phyloP scores from a whole-genome alignment of 2,888 invertebrate species.

The Xestobium rufovillosum region DNA sequence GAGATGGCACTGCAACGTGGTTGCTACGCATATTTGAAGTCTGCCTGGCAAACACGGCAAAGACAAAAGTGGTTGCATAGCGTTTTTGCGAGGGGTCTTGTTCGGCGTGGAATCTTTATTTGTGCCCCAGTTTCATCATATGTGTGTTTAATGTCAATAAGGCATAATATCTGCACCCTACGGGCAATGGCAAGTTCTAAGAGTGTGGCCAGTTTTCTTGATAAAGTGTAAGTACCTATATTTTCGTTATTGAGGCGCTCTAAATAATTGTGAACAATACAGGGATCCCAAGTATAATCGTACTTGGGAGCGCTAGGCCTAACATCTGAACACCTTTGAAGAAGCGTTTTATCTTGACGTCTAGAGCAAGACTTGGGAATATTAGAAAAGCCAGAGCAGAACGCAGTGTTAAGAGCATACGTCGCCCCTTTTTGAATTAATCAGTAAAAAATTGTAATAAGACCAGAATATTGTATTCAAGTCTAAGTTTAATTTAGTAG shows the following conservation, averaged over 20 bases:
- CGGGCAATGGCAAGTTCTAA: conserved; percentile 8
- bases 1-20: conserved; percentile 8
- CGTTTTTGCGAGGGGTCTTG: conserved; percentile 6
- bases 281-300: conserved; percentile 6
- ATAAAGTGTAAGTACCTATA: neutral
- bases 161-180: conserved; percentile 5
- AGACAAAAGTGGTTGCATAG: conserved; percentile 2
- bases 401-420: too few relatives aligned
- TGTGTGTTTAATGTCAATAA: conserved; percentile 6
- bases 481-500: too few relatives aligned
- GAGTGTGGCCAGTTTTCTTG: conserved; percentile 6
- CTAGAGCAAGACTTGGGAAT: neutral
- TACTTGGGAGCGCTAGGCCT: conserved; percentile 8
- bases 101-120: conserved; percentile 1
- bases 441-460: too few relatives aligned
- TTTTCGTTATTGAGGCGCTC: neutral
- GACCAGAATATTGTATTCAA: too few relatives aligned
- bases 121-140: conserved; percentile 1
- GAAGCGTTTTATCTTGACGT: conserved; percentile 4
- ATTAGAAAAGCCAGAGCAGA: conserved; percentile 2
- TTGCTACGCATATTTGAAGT: conserved; percentile 9
- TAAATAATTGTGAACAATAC: conserved; percentile 4
- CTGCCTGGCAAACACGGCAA: conserved; percentile 6
- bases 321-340: conserved; percentile 4
- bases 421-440: too few relatives aligned